A percentile compares a stretch with the other conserved stretches of the same genome.
Conservation (phyloP, 2,113 vertebrate genomes). For the Mionectes macconnelli region DNA sequence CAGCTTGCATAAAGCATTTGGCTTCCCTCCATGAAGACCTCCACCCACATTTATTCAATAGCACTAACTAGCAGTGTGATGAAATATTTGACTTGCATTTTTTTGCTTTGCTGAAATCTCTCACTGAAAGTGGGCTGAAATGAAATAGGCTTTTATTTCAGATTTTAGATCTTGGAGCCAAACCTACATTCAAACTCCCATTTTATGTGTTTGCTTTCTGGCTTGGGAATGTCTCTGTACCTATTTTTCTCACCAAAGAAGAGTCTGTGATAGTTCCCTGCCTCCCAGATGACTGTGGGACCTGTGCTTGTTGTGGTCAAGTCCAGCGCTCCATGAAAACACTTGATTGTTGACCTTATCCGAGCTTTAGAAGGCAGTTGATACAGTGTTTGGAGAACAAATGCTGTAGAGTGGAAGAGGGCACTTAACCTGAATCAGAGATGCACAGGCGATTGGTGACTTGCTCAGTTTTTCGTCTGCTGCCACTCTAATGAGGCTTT, state of each 20-base stretch:
- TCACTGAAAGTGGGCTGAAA: neutral
- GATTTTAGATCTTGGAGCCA: neutral
- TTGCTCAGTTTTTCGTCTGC: neutral
- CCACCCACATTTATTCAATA: constrained; percentile 28
- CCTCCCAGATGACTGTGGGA: neutral
- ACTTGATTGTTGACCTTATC: neutral
- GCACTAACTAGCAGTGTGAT: neutral
- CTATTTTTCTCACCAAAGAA: neutral
- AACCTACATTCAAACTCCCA: neutral
- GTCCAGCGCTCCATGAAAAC: neutral
- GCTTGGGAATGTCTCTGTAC: neutral
- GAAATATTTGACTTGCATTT: neutral
- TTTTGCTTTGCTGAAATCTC: neutral
- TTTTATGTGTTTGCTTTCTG: neutral
- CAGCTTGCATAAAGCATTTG: constrained; percentile 32
- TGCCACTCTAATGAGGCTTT: neutral
- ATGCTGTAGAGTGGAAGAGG: neutral
- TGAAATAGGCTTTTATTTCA: neutral
- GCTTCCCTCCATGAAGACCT: constrained; percentile 36
- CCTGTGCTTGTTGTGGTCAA: neutral
- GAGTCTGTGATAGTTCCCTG: neutral
- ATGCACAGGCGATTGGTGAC: neutral
- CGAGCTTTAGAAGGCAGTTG: neutral
- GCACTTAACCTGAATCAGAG: neutral
- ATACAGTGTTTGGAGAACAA: neutral